Percentiles rank a stretch among this genome's conserved stretches.
Conservation (phyloP, 2,113 vertebrate genomes). For the Paramisgurnus dabryanus region DNA sequence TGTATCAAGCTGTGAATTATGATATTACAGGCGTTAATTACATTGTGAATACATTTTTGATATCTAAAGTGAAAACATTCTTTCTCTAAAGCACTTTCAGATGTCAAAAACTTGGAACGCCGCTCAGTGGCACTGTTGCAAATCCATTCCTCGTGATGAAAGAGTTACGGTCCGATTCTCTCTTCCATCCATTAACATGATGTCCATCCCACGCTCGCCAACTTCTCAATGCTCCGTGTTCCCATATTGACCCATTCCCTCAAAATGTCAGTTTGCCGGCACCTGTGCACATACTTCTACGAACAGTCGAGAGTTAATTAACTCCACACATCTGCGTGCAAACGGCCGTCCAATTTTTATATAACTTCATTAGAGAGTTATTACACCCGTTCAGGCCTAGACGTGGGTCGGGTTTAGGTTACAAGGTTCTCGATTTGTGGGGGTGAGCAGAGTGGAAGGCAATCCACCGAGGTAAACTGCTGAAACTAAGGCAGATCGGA, state of each 20-base stretch:
- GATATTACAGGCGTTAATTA: background rate
- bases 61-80: background rate
- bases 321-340: slow-evolving; percentile 65
- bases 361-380: slow-evolving; percentile 65
- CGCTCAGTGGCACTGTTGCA: background rate
- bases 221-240: slow-evolving; percentile 12
- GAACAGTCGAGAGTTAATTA: slow-evolving; percentile 62
- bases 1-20: background rate
- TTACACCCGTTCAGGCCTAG: slow-evolving; percentile 57
- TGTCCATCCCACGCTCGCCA: slow-evolving; percentile 18
- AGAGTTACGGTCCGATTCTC: slow-evolving; percentile 11
- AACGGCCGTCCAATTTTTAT: slow-evolving; percentile 55
- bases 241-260: slow-evolving; percentile 42
- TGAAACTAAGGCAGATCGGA: slow-evolving; percentile 37
- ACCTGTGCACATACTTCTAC: slow-evolving; percentile 51
- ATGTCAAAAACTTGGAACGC: background rate
- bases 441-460: slow-evolving; percentile 27
- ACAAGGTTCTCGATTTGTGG: background rate
- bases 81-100: background rate
- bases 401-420: slow-evolving; percentile 25
- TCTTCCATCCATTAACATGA: slow-evolving; percentile 31
- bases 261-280: slow-evolving; percentile 49
- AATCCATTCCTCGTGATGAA: background rate
- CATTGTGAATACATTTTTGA: background rate
- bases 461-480: slow-evolving; percentile 47